Conservation (phyloP, 2,888 invertebrate genomes). For the Sminthurides aquaticus region DNA sequence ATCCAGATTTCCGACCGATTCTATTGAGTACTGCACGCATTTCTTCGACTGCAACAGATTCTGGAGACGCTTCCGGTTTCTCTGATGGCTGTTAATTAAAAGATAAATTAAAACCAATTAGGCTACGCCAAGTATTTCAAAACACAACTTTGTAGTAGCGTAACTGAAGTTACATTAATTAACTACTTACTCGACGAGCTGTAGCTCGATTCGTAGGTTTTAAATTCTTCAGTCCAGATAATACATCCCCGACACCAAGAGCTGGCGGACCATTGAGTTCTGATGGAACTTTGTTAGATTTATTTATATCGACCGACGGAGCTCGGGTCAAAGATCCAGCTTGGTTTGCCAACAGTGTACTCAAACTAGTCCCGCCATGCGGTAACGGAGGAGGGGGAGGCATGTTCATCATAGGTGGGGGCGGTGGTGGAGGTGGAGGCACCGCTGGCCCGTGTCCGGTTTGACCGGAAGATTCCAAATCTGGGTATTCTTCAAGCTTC, state of each 20-base stretch:
- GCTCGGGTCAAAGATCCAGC: not conserved
- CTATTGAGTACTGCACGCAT: slow-evolving; percentile 37
- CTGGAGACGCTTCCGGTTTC: slow-evolving; percentile 15
- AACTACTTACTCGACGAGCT: too few relatives aligned
- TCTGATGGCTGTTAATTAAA: slow-evolving; percentile 19
- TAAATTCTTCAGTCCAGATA: slow-evolving; percentile 33
- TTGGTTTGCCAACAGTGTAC: not conserved
- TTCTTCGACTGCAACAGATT: slow-evolving; percentile 33
- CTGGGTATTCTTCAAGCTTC: slow-evolving; percentile 28
- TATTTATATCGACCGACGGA: not conserved
- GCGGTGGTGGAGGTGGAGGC: slow-evolving; percentile 26
- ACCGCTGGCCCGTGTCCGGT: slow-evolving; percentile 21
- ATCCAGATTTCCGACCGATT: not conserved
- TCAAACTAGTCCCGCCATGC: not conserved
- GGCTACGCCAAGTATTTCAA: slow-evolving; percentile 1
- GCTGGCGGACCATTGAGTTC: not conserved
- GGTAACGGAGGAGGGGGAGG: slow-evolving; percentile 13
- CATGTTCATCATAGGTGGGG: slow-evolving; percentile 3
- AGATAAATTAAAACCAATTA: slow-evolving; percentile 3
- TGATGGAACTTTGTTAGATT: not conserved
- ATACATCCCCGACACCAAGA: slow-evolving; percentile 38
- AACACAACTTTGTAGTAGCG: too few relatives aligned
- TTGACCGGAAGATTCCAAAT: slow-evolving; percentile 18
- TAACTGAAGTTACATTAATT: too few relatives aligned
- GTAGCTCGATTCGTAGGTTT: too few relatives aligned